phyloP scores from a whole-genome alignment of 2,113 vertebrate species.

The Trogon melanurus region DNA sequence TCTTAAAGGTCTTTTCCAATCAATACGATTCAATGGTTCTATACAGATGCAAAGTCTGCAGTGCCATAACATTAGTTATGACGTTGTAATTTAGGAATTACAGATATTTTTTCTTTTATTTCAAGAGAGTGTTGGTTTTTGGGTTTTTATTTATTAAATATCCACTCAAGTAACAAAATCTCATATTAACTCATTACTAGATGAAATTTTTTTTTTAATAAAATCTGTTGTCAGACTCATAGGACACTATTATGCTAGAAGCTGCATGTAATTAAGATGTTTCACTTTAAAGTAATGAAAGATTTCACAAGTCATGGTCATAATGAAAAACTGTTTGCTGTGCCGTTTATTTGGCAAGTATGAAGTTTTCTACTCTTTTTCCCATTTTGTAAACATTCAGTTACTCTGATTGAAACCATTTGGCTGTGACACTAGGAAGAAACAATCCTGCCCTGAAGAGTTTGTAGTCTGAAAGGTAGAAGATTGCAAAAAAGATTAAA shows the following conservation, averaged over 20 bases:
- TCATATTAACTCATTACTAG: background rate
- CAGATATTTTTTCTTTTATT: background rate
- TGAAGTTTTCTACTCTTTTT: background rate
- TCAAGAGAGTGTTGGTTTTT: background rate
- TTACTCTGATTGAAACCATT: background rate
- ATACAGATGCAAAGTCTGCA: background rate
- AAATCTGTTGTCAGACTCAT: background rate
- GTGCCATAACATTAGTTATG: background rate
- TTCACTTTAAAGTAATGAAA: background rate
- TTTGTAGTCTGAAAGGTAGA: background rate
- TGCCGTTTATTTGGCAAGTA: background rate
- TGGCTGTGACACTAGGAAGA: background rate
- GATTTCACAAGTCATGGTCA: background rate
- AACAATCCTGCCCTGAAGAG: background rate
- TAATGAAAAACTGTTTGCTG: background rate
- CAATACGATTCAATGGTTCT: no score
- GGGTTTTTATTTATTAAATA: background rate
- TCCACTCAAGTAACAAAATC: background rate
- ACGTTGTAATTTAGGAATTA: background rate
- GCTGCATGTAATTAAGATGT: background rate
- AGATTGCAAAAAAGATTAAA: background rate
- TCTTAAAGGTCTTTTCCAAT: no score
- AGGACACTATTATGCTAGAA: background rate
- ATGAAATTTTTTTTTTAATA: background rate
- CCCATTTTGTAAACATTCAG: background rate